Conservation (phyloP, 2,797 vertebrate genomes). For the Oophaga sylvatica region DNA sequence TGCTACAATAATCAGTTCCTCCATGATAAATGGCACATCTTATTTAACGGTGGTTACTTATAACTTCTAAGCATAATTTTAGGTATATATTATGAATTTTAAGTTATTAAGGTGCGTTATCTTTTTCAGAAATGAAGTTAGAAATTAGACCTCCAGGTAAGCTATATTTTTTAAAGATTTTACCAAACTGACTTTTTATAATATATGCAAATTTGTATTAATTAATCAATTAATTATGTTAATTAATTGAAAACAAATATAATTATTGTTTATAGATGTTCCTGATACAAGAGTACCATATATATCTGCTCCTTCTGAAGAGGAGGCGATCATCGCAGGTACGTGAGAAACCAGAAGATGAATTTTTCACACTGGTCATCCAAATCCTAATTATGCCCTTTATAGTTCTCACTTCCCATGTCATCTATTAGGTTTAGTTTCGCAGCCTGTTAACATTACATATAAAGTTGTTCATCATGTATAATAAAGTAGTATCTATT, state of each 20-base stretch:
- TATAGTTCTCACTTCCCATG: background rate
- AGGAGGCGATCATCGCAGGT: slow-evolving; percentile 82
- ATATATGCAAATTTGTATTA: background rate
- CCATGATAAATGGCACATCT: background rate
- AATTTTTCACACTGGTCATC: background rate
- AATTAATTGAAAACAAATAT: background rate
- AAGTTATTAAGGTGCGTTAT: slow-evolving; percentile 62
- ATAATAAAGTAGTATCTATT: slow-evolving; percentile 43
- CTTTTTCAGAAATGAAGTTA: slow-evolving; percentile 91
- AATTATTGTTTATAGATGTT: slow-evolving; percentile 81
- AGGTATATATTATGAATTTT: background rate
- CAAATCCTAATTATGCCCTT: background rate
- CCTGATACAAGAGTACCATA: slow-evolving; percentile 91
- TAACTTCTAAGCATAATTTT: background rate
- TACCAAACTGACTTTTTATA: background rate
- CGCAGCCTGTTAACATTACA: background rate
- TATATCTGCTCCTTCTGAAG: slow-evolving; percentile 80
- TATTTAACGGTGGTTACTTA: background rate
- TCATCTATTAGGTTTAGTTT: slow-evolving; percentile 4
- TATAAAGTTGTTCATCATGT: background rate
- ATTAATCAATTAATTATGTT: background rate
- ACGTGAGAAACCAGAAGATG: slow-evolving; percentile 63
- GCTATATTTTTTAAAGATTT: slow-evolving; percentile 58
- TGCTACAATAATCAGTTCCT: background rate
- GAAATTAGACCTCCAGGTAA: slow-evolving; percentile 90